These are phyloP conservation scores for Drosophila miranda DNA, from an alignment of 1,140 invertebrate species.

Conservation along the genomic window DNA sequence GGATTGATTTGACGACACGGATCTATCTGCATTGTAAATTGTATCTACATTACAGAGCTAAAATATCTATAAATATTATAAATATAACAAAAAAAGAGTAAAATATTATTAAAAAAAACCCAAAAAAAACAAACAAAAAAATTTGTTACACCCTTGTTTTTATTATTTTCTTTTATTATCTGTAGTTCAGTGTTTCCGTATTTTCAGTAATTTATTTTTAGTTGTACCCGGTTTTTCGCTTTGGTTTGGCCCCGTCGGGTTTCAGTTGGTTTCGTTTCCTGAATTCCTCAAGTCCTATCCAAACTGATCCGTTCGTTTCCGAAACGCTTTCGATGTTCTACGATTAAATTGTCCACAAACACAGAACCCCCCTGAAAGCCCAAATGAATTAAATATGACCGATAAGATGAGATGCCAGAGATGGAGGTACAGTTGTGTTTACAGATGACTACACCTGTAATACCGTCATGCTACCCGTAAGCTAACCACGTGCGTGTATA, in stretches of 20 bases:
- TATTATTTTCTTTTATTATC: slow-evolving; percentile 11
- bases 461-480: not conserved
- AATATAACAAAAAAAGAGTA: slow-evolving; percentile 77
- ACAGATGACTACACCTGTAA: too few species aligned
- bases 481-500: slow-evolving; percentile 14
- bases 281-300: not conserved
- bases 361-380: too few species aligned
- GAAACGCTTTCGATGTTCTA: too few species aligned
- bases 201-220: slow-evolving; percentile 15
- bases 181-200: slow-evolving; percentile 29
- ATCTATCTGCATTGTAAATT: slow-evolving; percentile 74
- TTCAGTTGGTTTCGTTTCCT: not conserved
- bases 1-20: slow-evolving; percentile 46
- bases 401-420: too few species aligned
- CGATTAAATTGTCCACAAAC: too few species aligned
- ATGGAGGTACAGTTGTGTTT: too few species aligned
- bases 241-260: slow-evolving; percentile 6
- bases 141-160: slow-evolving; percentile 28
- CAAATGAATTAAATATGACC: too few species aligned
- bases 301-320: not conserved
- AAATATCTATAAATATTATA: slow-evolving; percentile 69
- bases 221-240: not conserved
- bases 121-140: slow-evolving; percentile 34
- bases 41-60: slow-evolving; percentile 74
- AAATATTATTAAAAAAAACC: slow-evolving; percentile 74